These are phyloP conservation scores for Chouioia cunea DNA, from an alignment of 2,888 invertebrate genomes.

Conservation along the genomic window DNA sequence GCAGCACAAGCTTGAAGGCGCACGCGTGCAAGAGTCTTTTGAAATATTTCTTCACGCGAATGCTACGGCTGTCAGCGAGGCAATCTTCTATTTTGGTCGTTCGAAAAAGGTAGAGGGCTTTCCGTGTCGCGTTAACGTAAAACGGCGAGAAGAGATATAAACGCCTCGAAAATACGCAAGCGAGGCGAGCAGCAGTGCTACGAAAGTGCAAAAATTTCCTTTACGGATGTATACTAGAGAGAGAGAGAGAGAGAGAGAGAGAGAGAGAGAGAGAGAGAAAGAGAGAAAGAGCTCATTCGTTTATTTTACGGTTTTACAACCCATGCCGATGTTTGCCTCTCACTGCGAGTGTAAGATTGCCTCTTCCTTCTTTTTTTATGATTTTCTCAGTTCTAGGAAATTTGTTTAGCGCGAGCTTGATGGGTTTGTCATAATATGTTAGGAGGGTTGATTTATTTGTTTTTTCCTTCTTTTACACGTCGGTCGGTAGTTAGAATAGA, in stretches of 20 bases:
- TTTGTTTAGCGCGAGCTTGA: no score
- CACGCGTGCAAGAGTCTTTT: not conserved
- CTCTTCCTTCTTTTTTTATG: no score
- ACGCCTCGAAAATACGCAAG: conserved; percentile 9
- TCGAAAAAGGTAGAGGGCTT: no score
- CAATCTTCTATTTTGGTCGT: conserved; percentile 56
- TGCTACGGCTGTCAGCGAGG: conserved; percentile 49
- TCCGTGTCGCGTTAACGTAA: conserved; percentile 14
- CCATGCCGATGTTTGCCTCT: no score
- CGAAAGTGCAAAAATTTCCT: conserved; percentile 44
- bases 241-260: conserved; percentile 3
- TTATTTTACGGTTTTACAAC: conserved; percentile 29
- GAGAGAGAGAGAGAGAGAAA: conserved; percentile 15
- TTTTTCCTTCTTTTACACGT: no score
- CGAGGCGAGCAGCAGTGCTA: conserved; percentile 15
- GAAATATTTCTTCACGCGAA: conserved; percentile 5
- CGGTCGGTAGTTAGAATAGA: no score
- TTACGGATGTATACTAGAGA: conserved; percentile 19
- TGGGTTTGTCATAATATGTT: no score
- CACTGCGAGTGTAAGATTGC: no score
- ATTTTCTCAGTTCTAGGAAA: no score
- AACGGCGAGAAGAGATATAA: conserved; percentile 50
- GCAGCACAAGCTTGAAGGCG: no score
- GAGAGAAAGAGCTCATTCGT: conserved; percentile 4
- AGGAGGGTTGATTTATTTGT: no score